A percentile compares a stretch with the other conserved stretches of the same genome.
Evolutionary conservation across 2,797 vertebrate species (phyloP).

Genomic region (Salarias fasciatus): DNA sequence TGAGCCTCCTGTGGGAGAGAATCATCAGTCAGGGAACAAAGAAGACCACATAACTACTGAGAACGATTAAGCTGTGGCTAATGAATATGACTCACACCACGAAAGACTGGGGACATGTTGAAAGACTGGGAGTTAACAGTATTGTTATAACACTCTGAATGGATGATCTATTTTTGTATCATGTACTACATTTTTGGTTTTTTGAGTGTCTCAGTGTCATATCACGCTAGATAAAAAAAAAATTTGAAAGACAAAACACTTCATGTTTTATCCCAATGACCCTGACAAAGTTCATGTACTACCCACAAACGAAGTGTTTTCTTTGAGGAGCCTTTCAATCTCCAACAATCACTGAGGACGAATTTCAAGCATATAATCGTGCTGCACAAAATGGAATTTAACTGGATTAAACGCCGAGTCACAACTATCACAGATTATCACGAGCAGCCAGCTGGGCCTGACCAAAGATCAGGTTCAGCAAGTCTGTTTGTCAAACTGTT

Average conservation of each 20-base stretch:
- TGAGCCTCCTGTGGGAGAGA: constrained; percentile 85
- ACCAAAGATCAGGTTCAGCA: constrained; percentile 6
- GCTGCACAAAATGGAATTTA: not conserved
- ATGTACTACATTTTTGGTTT: not conserved
- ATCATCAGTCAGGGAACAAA: constrained; percentile 18
- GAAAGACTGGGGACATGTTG: constrained; percentile 39
- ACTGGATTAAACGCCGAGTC: not conserved
- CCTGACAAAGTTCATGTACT: not conserved
- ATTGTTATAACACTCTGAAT: not conserved
- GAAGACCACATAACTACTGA: not conserved
- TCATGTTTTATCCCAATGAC: not conserved
- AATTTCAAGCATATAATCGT: not conserved
- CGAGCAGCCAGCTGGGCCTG: not conserved
- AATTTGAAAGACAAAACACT: not conserved
- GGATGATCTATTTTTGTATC: not conserved
- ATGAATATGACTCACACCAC: constrained; percentile 2
- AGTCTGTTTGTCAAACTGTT: constrained; percentile 19
- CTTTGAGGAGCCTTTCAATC: not conserved
- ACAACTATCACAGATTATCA: not conserved
- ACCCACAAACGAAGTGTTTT: not conserved
- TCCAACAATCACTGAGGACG: not conserved
- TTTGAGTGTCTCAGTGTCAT: not conserved
- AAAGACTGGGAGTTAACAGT: constrained; percentile 3
- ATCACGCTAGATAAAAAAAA: not conserved
- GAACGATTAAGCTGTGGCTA: not conserved